Evolutionary conservation across 2,797 vertebrate species (phyloP), one percentile per base, ranked within the genome.

Genomic region (Saxicola maurus): DNA sequence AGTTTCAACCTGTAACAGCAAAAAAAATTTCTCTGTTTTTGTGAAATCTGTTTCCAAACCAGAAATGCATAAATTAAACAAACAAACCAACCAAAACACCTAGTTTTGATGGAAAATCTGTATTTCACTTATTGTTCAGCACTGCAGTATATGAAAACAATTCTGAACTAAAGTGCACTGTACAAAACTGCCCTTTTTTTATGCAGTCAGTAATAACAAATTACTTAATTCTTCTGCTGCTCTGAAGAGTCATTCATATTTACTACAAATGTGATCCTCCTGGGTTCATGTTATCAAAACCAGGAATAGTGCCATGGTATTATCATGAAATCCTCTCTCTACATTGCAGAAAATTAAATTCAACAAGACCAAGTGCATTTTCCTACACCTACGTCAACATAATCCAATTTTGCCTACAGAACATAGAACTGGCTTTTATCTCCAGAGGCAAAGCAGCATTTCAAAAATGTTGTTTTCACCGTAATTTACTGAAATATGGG

Each of bases 1-100:
- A 9, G 99, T 99, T 97, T 99, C 99, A 87, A 99, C 97, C 99
- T 99, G 88, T 43, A 91, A 45, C 7, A 38, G 91, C 13, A 61
- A 19, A 18, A 87, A 55, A 43, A 45, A n/a, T 13, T 27, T 13
- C 35, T 16, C 11, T 43, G 2, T 14, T 73, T 64, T 48, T 1
- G 0, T 37, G 35, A 79, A 20, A 72, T 30, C 35, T n/a, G 21
- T 35, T 83, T 83, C 48, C 33, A 67, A 79, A 90, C 15, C 13
- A 65, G 40, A 90, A 88, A 37, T 37, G 59, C 25, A 13, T 1
- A 61, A 11, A 57, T 28, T 13, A 80, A 67, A 37, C 27, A 84
- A 84, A 45, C 9, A 6, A 37, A 28, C 16, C 48, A 75, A 81
- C 12, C 28, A 45, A 25, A 56, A 3, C 31, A 46, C 17, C 14